Percentiles rank a stretch among this genome's conserved stretches.
These are phyloP conservation scores for Poecile atricapillus DNA, from an alignment of 2,113 vertebrate genomes.

Conservation along the genomic window DNA sequence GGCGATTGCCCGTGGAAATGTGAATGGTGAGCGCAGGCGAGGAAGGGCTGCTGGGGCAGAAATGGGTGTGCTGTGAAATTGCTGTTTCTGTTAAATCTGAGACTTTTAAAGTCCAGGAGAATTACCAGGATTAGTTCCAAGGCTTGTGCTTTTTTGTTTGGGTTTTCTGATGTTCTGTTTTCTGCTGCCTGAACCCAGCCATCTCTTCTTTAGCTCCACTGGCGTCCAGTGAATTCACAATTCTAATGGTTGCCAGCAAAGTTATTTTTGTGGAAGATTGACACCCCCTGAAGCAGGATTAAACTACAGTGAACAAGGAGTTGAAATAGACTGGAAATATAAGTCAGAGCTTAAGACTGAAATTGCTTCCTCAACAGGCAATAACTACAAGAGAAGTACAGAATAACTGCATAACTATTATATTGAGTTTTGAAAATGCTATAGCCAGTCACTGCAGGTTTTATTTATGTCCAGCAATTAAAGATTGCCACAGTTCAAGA, in stretches of 20 bases:
- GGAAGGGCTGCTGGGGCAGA: conserved; percentile 6
- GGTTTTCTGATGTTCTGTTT: not conserved
- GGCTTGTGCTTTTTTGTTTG: conserved; percentile 3
- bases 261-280: conserved; percentile 76
- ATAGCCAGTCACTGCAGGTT: not conserved
- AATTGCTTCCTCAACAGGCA: conserved; percentile 52
- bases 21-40: not conserved
- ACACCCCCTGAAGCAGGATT: conserved; percentile 59
- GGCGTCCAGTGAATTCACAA: conserved; percentile 19
- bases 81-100: not conserved
- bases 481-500: not conserved
- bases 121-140: not conserved
- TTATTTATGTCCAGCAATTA: conserved; percentile 43
- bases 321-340: conserved; percentile 46
- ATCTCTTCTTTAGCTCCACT: not conserved
- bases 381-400: conserved; percentile 38
- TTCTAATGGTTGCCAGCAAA: conserved; percentile 50
- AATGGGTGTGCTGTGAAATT: not conserved
- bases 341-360: conserved; percentile 52
- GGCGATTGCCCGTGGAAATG: not conserved
- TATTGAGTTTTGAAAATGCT: conserved; percentile 31
- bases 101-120: not conserved
- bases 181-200: not conserved
- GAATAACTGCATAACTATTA: conserved; percentile 33
- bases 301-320: conserved; percentile 30